phyloP scores from a whole-genome alignment of 2,113 vertebrate species.

The Edolisoma coerulescens region DNA sequence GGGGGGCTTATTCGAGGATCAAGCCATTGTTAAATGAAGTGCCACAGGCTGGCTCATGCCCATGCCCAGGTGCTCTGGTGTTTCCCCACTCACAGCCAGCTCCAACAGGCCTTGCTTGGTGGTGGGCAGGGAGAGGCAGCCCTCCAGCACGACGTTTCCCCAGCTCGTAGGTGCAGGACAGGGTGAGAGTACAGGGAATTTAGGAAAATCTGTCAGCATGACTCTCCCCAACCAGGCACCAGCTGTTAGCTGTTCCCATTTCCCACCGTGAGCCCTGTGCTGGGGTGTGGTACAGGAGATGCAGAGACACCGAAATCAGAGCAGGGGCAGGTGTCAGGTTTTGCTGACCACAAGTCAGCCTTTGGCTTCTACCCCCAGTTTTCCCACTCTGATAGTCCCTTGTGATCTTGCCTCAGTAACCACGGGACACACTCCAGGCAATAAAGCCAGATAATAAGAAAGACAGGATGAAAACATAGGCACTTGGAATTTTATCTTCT shows the following conservation, averaged over 20 bases:
- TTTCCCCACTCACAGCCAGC: background rate
- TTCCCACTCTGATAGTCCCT: background rate
- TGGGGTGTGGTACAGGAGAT: accelerated
- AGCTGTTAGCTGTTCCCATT: background rate
- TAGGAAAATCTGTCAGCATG: background rate
- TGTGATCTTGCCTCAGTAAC: background rate
- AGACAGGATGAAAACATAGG: background rate
- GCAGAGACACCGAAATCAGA: background rate
- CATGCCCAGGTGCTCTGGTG: background rate
- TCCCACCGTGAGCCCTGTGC: background rate
- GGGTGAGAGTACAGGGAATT: background rate
- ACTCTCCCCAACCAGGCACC: accelerated
- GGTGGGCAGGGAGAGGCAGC: background rate
- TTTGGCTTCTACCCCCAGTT: background rate
- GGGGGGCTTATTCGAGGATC: slow-evolving; percentile 45
- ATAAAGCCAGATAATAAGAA: background rate
- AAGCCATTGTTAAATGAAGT: slow-evolving; percentile 54
- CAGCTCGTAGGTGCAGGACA: background rate
- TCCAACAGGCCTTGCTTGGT: accelerated
- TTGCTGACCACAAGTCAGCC: background rate
- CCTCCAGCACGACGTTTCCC: accelerated
- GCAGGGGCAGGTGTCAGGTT: background rate
- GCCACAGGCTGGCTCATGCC: background rate
- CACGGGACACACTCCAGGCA: background rate
- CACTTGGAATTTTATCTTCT: background rate